Conservation (phyloP, 2,888 invertebrate species). For the Siphonodentalium dalli region DNA sequence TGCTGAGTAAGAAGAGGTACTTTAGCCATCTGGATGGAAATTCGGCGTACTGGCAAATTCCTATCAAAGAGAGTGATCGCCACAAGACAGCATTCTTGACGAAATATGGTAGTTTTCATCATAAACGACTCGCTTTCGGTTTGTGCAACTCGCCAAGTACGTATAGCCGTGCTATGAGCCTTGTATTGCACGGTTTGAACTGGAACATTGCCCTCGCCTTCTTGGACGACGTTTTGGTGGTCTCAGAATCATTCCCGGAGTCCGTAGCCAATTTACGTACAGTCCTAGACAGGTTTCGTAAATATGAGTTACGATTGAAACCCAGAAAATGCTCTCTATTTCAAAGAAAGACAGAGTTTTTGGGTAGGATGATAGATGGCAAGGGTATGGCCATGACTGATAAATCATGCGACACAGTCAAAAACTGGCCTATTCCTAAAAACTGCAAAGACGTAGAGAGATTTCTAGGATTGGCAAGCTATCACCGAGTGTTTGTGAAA, state of each 20-base stretch:
- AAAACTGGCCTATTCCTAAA: constrained; percentile 2
- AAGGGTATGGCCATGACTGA: neutral
- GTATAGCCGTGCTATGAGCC: constrained; percentile 14
- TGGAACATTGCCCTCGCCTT: constrained; percentile 20
- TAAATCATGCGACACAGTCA: neutral
- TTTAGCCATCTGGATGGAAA: no score
- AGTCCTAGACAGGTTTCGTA: constrained; percentile 4
- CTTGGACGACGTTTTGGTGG: constrained; percentile 26
- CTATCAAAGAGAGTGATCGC: constrained; percentile 18
- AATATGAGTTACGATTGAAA: constrained; percentile 15
- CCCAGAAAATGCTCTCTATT: constrained; percentile 9
- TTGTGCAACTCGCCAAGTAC: constrained; percentile 28
- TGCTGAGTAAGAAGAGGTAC: no score
- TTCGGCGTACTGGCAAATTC: no score
- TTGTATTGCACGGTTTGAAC: constrained; percentile 12
- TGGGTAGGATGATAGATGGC: neutral
- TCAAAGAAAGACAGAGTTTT: neutral
- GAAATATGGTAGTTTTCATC: constrained; percentile 24
- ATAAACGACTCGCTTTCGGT: constrained; percentile 24
- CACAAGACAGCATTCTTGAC: constrained; percentile 30
- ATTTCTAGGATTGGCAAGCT: neutral
- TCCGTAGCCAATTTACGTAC: constrained; percentile 5
- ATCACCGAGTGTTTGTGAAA: neutral
- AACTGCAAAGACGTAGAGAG: neutral
- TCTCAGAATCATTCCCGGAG: constrained; percentile 10